Base-by-base conservation (phyloP, 2,888 invertebrate genomes). In the Drosophila lacicola region DNA sequence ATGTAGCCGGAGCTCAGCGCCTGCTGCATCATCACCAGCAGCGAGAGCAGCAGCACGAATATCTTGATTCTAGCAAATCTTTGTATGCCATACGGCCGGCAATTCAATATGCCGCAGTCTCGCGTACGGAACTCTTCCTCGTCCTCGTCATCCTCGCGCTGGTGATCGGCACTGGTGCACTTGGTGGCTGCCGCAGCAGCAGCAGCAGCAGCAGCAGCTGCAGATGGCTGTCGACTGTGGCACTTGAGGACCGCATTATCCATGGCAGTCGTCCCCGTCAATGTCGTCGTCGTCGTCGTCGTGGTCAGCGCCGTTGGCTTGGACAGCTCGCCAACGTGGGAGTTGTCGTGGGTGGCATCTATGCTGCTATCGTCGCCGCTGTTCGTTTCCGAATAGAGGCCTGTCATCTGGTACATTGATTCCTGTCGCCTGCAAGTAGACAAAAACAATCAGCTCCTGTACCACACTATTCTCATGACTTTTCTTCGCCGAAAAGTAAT, bases 1-100 rank as follows among this genome's bases (percentile, higher is more conserved):
- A 97, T 97, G 92, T 97, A 97, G 79, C 97, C 97, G 71, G 97
- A 97, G 92, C 97, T 97, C 78, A 97, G 93, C 21, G 97, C 97
- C 93, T 97, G 97, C 92, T 97, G 97, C 81, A 97, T 94, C 87
- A 97, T 97, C 89, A 97, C 97, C 91, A 97, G 95, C 93, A 97
- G 95, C 91, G 97, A 97, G 83, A 97, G 94, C 90, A 97, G 95
- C 92, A 97, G 95, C 91, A 97, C 97, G 93, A 97, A 97, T 91
- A 97, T 96, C 95, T 97, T 97, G 91, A 98, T 98, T 93, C 96
- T 96, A 91, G 97, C 97, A 93, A 96, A 97, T 91, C 94, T 94
- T 93, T 98, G 98, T 90, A 98, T 95, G 92, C 96, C 96, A 84
- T 95, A 94, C 89, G 98, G 97, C 90, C 97, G 95, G 94, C 96